phyloP scores from a whole-genome alignment of 2,113 vertebrate genomes.

The Neogale vison region DNA sequence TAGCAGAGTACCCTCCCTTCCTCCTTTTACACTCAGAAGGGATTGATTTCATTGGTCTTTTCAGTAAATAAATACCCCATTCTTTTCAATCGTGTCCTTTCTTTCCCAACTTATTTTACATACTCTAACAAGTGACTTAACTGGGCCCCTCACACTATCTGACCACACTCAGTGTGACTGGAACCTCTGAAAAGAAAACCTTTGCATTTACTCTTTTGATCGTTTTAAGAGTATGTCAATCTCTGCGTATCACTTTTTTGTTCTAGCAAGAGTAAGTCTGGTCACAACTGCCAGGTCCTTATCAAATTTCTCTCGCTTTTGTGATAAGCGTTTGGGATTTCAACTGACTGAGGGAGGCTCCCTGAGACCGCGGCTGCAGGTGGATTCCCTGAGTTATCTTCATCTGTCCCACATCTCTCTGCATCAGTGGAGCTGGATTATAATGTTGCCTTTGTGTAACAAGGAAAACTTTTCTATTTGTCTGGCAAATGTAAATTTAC shows the following conservation, averaged over 20 bases:
- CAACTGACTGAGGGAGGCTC: conserved; percentile 40
- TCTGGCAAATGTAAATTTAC: conserved; percentile 54
- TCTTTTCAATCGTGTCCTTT: conserved; percentile 47
- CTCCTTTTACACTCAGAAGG: conserved; percentile 46
- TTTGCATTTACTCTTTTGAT: conserved; percentile 71
- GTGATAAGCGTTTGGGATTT: conserved; percentile 67
- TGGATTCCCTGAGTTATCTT: conserved; percentile 71
- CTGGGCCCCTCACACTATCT: conserved; percentile 68
- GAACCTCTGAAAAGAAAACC: conserved; percentile 55
- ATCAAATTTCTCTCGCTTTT: conserved; percentile 69
- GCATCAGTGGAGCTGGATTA: conserved; percentile 18
- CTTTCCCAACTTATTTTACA: conserved; percentile 72
- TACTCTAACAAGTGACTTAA: conserved; percentile 46
- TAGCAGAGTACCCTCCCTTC: not conserved
- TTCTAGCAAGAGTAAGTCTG: conserved; percentile 63
- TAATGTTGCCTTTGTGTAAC: conserved; percentile 70
- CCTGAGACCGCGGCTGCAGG: conserved; percentile 40
- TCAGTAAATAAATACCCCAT: conserved; percentile 65
- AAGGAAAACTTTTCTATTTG: conserved; percentile 5
- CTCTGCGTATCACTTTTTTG: conserved; percentile 67
- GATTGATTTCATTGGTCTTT: conserved; percentile 60
- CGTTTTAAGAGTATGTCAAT: conserved; percentile 44
- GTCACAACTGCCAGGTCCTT: conserved; percentile 33
- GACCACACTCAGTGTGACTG: conserved; percentile 37
- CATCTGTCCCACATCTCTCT: conserved; percentile 56